A percentile compares a stretch with the other conserved stretches of the same genome.
These are phyloP conservation scores for Thamnophis sirtalis DNA, from an alignment of 2,113 vertebrate genomes.

Conservation along the genomic window DNA sequence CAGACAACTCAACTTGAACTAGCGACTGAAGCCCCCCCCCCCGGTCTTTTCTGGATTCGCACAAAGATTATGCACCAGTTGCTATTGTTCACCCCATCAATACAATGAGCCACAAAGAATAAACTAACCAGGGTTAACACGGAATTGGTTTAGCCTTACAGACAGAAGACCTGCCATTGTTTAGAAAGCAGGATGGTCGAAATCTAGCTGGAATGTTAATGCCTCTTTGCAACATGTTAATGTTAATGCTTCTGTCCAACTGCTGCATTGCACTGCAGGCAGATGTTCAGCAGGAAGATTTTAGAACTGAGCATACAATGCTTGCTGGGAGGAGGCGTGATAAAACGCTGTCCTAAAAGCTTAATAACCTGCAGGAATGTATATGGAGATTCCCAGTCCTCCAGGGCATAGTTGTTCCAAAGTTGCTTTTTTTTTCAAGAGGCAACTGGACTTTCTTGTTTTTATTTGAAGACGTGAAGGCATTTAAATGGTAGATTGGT, in stretches of 20 bases:
- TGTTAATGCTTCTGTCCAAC: too few species aligned
- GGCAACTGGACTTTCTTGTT: too few species aligned
- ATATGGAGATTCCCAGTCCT: too few species aligned
- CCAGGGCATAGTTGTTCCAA: too few species aligned
- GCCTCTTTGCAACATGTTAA: not conserved
- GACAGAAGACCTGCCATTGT: not conserved
- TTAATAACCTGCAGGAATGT: too few species aligned
- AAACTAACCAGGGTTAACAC: not conserved
- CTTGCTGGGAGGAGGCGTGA: not conserved
- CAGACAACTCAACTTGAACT: not conserved
- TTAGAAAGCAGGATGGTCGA: not conserved
- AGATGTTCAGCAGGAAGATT: not conserved
- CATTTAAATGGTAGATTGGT: not conserved
- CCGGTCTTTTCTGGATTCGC: not conserved
- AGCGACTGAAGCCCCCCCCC: not conserved
- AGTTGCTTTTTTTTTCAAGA: too few species aligned
- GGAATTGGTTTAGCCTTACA: not conserved
- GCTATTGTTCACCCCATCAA: not conserved
- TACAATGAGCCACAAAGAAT: not conserved
- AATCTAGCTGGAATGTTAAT: not conserved
- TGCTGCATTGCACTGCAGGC: not conserved
- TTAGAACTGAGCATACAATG: not conserved
- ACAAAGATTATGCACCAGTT: not conserved
- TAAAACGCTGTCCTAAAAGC: too few species aligned
- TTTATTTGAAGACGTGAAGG: too few species aligned